Evolutionary conservation across 2,113 vertebrate species (phyloP).

Genomic region (Oryzias curvinotus): DNA sequence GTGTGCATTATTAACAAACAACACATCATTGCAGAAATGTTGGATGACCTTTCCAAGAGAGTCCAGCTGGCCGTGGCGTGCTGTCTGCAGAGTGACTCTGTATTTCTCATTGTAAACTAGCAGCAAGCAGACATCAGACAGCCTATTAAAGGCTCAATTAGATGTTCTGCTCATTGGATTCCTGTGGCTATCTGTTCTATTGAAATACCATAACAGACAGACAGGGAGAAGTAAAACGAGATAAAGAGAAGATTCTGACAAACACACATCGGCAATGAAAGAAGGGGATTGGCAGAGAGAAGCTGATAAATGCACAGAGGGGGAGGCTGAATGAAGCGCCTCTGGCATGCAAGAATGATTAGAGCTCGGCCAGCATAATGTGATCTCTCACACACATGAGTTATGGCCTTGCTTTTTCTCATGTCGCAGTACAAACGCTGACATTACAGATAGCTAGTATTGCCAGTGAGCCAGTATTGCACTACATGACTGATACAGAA

Average conservation of each 20-base stretch:
- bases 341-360: constrained; percentile 58
- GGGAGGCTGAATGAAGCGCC: constrained; percentile 43
- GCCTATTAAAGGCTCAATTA: constrained; percentile 71
- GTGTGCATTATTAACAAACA: constrained; percentile 27
- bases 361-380: constrained; percentile 54
- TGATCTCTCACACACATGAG: constrained; percentile 52
- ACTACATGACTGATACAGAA: constrained; percentile 19
- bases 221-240: constrained; percentile 41
- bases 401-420: constrained; percentile 43
- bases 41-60: constrained; percentile 44
- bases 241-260: constrained; percentile 58
- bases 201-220: constrained; percentile 64
- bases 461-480: constrained; percentile 47
- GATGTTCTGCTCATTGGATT: constrained; percentile 59
- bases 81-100: constrained; percentile 48
- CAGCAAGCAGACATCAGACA: constrained; percentile 59
- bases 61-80: constrained; percentile 33
- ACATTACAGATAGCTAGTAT: constrained; percentile 49
- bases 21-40: constrained; percentile 11
- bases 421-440: constrained; percentile 43
- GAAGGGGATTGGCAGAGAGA: constrained; percentile 12
- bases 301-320: constrained; percentile 32
- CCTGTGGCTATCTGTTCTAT: constrained; percentile 66
- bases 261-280: constrained; percentile 27
- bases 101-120: constrained; percentile 54